phyloP scores from a whole-genome alignment of 2,888 invertebrate genomes.

The Gortyna flavago region DNA sequence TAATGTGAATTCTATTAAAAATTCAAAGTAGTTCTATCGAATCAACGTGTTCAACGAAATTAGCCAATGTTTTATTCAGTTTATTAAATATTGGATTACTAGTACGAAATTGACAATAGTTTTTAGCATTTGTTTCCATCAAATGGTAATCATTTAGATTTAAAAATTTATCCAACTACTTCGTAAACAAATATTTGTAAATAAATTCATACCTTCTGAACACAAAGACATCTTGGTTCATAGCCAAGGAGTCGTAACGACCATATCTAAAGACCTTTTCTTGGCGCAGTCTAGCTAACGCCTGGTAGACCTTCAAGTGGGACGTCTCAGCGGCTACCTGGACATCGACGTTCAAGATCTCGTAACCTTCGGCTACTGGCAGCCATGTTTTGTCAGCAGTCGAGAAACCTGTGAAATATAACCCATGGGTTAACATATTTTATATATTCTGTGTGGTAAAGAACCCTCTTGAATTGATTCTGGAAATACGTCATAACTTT shows the following conservation, averaged over 20 bases:
- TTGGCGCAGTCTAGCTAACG: conserved; percentile 89
- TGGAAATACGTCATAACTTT: not conserved
- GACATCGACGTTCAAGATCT: conserved; percentile 89
- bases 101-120: not conserved
- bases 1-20: not conserved
- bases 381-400: conserved; percentile 91
- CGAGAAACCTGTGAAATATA: conserved; percentile 89
- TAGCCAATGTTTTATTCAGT: not conserved
- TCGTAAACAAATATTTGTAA: not conserved
- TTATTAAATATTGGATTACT: not conserved
- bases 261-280: conserved; percentile 88
- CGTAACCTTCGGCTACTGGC: conserved; percentile 91
- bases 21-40: not conserved
- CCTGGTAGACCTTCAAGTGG: conserved; percentile 91
- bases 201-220: conserved; percentile 85
- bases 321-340: conserved; percentile 87
- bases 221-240: conserved; percentile 89
- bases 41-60: not conserved
- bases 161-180: not conserved
- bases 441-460: not conserved
- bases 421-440: too few species aligned
- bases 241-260: conserved; percentile 87
- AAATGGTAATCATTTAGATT: not conserved
- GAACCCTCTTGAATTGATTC: not conserved
- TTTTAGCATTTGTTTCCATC: not conserved